Percentiles rank a stretch among this genome's conserved stretches.
phyloP scores from a whole-genome alignment of 2,797 vertebrate genomes.

The Balearica regulorum region DNA sequence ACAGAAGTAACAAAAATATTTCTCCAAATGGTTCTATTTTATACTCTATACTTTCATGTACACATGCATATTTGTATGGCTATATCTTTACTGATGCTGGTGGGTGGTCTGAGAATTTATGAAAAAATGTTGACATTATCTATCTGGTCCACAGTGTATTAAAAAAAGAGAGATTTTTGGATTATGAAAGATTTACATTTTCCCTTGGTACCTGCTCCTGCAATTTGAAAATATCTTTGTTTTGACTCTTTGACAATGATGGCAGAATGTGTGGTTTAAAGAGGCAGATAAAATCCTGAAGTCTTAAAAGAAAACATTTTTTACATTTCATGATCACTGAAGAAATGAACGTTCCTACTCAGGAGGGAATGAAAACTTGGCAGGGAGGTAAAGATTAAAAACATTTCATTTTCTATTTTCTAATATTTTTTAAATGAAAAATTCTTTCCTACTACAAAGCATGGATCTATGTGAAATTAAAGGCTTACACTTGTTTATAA shows the following conservation, averaged over 20 bases:
- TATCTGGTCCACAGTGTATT: neutral
- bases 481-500: neutral
- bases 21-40: neutral
- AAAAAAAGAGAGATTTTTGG: neutral
- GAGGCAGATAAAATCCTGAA: neutral
- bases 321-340: neutral
- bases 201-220: neutral
- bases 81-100: neutral
- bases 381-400: neutral
- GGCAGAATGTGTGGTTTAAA: neutral
- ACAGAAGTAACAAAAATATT: neutral
- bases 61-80: neutral
- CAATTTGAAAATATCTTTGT: neutral
- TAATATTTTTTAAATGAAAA: neutral
- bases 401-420: neutral
- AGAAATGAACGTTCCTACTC: slow-evolving; percentile 26
- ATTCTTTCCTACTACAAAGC: neutral
- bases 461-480: neutral
- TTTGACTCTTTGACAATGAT: neutral
- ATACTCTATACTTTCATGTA: neutral
- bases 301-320: slow-evolving; percentile 9
- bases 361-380: slow-evolving; percentile 15
- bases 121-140: neutral
- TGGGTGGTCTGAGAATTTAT: neutral
- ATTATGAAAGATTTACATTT: neutral